Evolutionary conservation across 2,113 vertebrate genomes (phyloP).

Genomic region (Microtus pennsylvanicus): DNA sequence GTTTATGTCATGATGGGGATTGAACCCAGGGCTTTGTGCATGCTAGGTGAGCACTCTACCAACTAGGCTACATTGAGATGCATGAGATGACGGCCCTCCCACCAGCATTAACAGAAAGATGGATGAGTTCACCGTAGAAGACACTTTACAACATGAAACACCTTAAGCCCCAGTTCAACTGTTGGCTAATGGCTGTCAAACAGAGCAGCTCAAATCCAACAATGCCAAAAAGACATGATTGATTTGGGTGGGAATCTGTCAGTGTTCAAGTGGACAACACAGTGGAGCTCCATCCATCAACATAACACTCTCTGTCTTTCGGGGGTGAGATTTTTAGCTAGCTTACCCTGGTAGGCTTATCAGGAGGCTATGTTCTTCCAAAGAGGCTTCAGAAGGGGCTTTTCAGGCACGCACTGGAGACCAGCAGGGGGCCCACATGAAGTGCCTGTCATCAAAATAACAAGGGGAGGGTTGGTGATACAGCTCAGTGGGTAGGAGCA

Average conservation of each 20-base stretch:
- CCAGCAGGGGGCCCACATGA: not conserved
- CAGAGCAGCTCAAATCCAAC: slow-evolving; percentile 51
- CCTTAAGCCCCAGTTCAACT: slow-evolving; percentile 26
- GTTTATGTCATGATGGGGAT: not conserved
- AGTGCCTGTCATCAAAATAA: not conserved
- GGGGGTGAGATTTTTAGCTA: slow-evolving; percentile 43
- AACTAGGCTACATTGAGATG: not conserved
- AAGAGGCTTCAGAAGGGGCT: not conserved
- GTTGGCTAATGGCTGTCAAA: slow-evolving; percentile 52
- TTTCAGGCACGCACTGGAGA: not conserved
- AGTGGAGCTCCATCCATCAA: slow-evolving; percentile 17
- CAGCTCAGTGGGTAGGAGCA: not conserved
- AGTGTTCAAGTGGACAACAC: slow-evolving; percentile 18
- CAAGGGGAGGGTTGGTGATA: not conserved
- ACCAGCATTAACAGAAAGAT: slow-evolving; percentile 3
- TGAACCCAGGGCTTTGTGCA: not conserved
- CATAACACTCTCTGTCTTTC: not conserved
- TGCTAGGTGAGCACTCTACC: not conserved
- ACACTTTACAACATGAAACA: not conserved
- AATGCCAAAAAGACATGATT: slow-evolving; percentile 32
- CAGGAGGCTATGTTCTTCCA: not conserved
- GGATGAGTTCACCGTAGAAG: not conserved
- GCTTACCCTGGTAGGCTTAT: not conserved
- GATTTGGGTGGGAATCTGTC: slow-evolving; percentile 25
- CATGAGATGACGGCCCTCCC: not conserved